Conservation (phyloP, 2,113 vertebrate species). For the Pipa parva region DNA sequence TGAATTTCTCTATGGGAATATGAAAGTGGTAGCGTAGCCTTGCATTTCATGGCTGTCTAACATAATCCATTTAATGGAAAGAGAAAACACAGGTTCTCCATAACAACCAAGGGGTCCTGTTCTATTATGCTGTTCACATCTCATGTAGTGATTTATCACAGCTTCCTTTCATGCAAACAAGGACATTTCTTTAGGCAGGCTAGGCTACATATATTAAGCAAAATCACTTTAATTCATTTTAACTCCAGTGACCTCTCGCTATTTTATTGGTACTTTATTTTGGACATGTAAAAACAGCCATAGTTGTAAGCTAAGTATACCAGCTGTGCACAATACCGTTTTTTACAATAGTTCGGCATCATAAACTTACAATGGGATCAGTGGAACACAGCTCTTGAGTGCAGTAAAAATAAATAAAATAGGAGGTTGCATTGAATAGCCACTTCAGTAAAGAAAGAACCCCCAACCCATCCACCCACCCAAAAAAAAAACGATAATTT, state of each 20-base stretch:
- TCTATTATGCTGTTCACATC: not conserved
- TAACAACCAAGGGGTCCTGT: not conserved
- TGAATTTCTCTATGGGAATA: too few relatives aligned
- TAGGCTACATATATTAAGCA: conserved; percentile 11
- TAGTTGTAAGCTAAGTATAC: conserved; percentile 29
- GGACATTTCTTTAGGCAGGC: conserved; percentile 17
- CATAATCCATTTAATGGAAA: not conserved
- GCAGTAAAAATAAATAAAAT: conserved; percentile 31
- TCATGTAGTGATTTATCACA: conserved; percentile 8
- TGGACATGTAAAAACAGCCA: not conserved
- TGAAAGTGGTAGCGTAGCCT: too few relatives aligned
- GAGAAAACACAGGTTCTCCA: not conserved
- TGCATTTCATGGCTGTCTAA: conserved; percentile 5
- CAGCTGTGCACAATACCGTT: conserved; percentile 45
- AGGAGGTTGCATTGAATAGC: conserved; percentile 36
- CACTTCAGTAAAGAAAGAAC: conserved; percentile 30
- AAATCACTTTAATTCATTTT: conserved; percentile 22
- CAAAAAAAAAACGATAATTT: conserved; percentile 41
- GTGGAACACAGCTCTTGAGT: conserved; percentile 13
- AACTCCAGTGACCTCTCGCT: conserved; percentile 33
- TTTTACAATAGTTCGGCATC: conserved; percentile 25
- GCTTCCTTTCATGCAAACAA: conserved; percentile 20
- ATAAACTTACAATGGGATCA: conserved; percentile 43
- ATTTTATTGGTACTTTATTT: conserved; percentile 21
- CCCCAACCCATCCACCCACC: too few relatives aligned